Evolutionary conservation across 2,888 invertebrate species (phyloP).

Genomic region (Stramonita haemastoma): DNA sequence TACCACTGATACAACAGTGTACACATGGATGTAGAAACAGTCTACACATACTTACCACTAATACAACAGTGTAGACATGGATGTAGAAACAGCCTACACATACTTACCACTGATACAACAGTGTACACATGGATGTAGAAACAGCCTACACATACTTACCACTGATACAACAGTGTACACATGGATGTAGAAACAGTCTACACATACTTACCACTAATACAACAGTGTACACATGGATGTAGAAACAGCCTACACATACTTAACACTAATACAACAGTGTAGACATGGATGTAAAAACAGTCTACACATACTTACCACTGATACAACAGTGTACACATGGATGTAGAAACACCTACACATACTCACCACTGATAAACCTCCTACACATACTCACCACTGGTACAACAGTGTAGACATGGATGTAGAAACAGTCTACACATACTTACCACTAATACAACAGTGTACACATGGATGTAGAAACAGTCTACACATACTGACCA

Average conservation of each 20-base stretch:
- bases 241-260: neutral
- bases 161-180: too few species aligned
- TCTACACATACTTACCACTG: neutral
- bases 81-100: too few species aligned
- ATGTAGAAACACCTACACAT: too few species aligned
- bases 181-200: neutral
- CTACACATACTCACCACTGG: neutral
- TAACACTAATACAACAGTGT: neutral
- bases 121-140: too few species aligned
- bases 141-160: neutral
- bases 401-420: conserved; percentile 72
- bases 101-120: too few species aligned
- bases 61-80: too few species aligned
- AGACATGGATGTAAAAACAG: neutral
- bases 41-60: too few species aligned
- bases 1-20: too few species aligned
- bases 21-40: too few species aligned
- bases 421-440: too few species aligned
- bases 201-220: neutral
- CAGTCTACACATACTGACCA: conserved; percentile 59
- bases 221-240: conserved; percentile 51
- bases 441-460: conserved; percentile 62
- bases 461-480: conserved; percentile 66
- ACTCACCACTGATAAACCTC: neutral
- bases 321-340: conserved; percentile 72